Base-by-base conservation (phyloP, 1,140 invertebrate species). In the Trachelipus rathkii region DNA sequence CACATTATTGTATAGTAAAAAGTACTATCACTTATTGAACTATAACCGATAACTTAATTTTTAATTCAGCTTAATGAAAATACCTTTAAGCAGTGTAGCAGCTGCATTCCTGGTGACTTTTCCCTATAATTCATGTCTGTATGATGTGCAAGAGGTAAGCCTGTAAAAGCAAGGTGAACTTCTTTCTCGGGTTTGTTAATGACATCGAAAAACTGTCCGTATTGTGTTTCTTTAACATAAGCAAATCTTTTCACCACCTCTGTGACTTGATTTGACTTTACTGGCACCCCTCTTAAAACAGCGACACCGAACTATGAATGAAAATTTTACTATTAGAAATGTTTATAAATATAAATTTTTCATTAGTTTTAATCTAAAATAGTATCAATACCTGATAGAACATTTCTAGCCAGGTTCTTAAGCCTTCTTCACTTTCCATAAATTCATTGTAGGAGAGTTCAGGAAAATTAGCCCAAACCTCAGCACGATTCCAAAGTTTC, bases 71-170 rank as follows among this genome's bases (percentile, higher is more conserved):
- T 23, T 7, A 11, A 10, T 0, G 7, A 77, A 15, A 13, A 21
- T 71, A 82, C 83, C 80, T 85, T 83, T 21, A 85, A 74, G 72
- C 84, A 85, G 74, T 85, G 84, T 10, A 85, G 80, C 43, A 85
- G 81, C 79, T 85, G 84, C 77, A 85, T 84, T 77, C 84, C 84
- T 15, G 84, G 84, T n/a, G 82, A 84, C 69, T 85, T 85, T 78
- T 85, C 84, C 21, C 84, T 75, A 73, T 85, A 85, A 72, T 85
- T 85, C 84, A 85, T 84, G 53, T 85, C 84, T 10, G 84, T 85
- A 70, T 85, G 84, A 33, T 83, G 82, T 50, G 85, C 83, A 60
- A 85, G 77, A 72, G 81, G 77, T 45, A 82, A 69, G 9, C 84
- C 84, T 60, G 83, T 82, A 46, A 79, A 84, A 21, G 84, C 84